Percentiles rank a stretch among this genome's conserved stretches.
Conservation (phyloP, 2,797 vertebrate species). For the Thaleichthys pacificus region DNA sequence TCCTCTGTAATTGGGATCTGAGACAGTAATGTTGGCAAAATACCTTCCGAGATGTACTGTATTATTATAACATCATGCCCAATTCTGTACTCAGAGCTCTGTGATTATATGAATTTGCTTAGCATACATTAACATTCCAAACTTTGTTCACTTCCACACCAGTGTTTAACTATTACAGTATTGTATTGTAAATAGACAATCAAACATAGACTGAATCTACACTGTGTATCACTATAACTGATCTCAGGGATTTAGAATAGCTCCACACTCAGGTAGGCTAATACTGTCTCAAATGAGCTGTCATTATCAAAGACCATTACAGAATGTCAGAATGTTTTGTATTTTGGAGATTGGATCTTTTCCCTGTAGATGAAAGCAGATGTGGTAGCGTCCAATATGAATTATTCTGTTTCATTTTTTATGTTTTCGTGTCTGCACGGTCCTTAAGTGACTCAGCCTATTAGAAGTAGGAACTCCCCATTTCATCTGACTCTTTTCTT, state of each 20-base stretch:
- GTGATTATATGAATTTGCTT: not conserved
- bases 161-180: not conserved
- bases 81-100: not conserved
- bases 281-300: slow-evolving; percentile 15
- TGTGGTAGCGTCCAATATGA: slow-evolving; percentile 4
- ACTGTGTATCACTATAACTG: not conserved
- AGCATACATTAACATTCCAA: slow-evolving; percentile 6
- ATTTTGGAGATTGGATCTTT: slow-evolving; percentile 15
- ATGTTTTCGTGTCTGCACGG: slow-evolving; percentile 2
- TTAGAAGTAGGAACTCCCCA: slow-evolving; percentile 4
- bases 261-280: not conserved
- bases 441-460: slow-evolving; percentile 15
- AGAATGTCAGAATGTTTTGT: slow-evolving; percentile 5
- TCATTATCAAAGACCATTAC: slow-evolving; percentile 8
- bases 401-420: slow-evolving; percentile 24
- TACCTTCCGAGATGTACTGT: slow-evolving; percentile 6
- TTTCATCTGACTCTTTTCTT: not conserved
- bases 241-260: not conserved
- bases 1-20: slow-evolving; percentile 58
- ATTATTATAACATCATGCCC: slow-evolving; percentile 18
- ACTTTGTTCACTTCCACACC: not conserved
- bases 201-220: not conserved
- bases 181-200: not conserved
- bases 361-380: slow-evolving; percentile 9
- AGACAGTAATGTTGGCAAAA: slow-evolving; percentile 35